Evolutionary conservation across 2,113 vertebrate species (phyloP), one percentile per base, ranked within the genome.

Genomic region (Gorsachius goisagi): DNA sequence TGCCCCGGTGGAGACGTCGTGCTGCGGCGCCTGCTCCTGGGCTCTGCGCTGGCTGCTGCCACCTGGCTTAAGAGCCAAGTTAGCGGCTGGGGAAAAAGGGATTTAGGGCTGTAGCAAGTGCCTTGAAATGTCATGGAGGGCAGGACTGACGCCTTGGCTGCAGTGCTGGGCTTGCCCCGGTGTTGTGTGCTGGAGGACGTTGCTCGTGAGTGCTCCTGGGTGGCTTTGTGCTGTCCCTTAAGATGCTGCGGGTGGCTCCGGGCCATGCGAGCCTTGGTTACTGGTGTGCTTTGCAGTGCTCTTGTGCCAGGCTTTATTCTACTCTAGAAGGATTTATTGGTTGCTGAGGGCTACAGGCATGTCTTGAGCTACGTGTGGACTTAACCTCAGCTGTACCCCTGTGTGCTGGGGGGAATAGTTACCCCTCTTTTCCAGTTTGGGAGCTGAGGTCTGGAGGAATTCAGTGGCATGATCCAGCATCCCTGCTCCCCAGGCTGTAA

Each of bases 341-440:
- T 66, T 59, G 32, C 60, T 63, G 80, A n/a, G 23, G 14, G 56
- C 39, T 20, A 3, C 5, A 56, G 76, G 6, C 9, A 23, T 15
- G 18, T 56, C 62, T 58, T 30, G 63, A 69, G 55, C 21, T 60
- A 5, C 2, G 8, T 0, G 1, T 56, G 74, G 33, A 27, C 27
- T 93, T 76, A 47, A 67, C 32, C 32, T 79, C 28, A 37, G 9
- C 50, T 69, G 39, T 52, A 23, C 3, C 22, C 6, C 28, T 15
- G 9, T 17, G 28, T 53, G 41, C 35, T 37, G 32, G 21, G 26
- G 21, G 56, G 17, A 35, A 24, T 41, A 4, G 0, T 69, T 55
- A 15, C 1, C 20, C 17, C 9, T 0, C 0, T 81, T 78, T 81
- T 69, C 56, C 37, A 30, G 3, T 3, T 18, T 81, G 50, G 64